Conservation (phyloP, 1,140 invertebrate genomes). For the Caenorhabditis remanei region DNA sequence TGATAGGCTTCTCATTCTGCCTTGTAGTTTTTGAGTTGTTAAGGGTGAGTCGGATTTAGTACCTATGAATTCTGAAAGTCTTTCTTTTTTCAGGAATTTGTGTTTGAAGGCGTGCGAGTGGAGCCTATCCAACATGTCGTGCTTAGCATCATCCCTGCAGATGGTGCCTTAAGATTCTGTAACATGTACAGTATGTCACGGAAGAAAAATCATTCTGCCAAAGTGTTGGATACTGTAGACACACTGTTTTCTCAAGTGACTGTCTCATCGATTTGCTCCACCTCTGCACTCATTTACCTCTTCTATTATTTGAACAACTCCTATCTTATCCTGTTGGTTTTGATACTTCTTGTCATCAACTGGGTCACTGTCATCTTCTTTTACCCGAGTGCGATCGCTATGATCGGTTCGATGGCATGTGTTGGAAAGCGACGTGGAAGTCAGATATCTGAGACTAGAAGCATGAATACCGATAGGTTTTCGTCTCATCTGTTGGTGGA, state of each 20-base stretch:
- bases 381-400: conserved; percentile 21
- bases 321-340: not conserved
- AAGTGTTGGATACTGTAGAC: conserved; percentile 34
- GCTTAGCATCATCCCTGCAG: conserved; percentile 22
- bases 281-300: not conserved
- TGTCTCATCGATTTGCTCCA: conserved; percentile 4
- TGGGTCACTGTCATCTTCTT: conserved; percentile 38
- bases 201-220: conserved; percentile 33
- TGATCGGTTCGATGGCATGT: not conserved
- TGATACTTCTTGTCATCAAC: not conserved
- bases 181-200: conserved; percentile 44
- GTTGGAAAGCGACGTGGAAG: conserved; percentile 44
- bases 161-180: conserved; percentile 18
- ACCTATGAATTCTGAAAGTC: no score
- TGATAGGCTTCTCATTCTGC: conserved; percentile 34
- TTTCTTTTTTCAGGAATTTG: conserved; percentile 19
- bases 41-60: not conserved
- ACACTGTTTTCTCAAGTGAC: conserved; percentile 28
- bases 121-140: conserved; percentile 27
- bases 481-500: conserved; percentile 22
- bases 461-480: conserved; percentile 10
- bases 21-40: conserved; percentile 19
- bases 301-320: not conserved
- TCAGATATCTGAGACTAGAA: conserved; percentile 31
- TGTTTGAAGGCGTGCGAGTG: not conserved